Evolutionary conservation across 1,140 invertebrate species (phyloP).

Genomic region (Drosophila serrata): DNA sequence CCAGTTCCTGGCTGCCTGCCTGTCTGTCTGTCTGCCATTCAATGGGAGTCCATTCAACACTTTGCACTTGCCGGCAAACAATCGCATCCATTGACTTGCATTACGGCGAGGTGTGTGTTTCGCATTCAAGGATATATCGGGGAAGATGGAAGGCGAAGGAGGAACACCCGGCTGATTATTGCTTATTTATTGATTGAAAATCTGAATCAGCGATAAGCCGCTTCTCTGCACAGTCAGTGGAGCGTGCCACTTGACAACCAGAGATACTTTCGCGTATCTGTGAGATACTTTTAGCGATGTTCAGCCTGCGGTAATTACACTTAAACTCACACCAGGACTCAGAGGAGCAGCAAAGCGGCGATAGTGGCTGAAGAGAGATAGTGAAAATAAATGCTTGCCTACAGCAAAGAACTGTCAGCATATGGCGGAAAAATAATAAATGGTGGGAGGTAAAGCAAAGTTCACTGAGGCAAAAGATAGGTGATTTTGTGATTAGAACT

Average conservation of each 20-base stretch:
- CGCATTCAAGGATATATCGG: background rate
- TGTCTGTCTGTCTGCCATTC: conserved; percentile 25
- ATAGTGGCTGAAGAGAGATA: background rate
- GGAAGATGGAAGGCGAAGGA: background rate
- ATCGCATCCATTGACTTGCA: conserved; percentile 69
- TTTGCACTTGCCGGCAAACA: conserved; percentile 53
- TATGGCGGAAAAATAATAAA: conserved; percentile 4
- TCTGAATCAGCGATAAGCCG: conserved; percentile 46
- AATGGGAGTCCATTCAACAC: conserved; percentile 56
- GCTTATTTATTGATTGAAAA: conserved; percentile 57
- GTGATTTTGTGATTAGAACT: background rate
- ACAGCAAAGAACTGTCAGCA: conserved; percentile 6
- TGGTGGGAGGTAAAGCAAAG: background rate
- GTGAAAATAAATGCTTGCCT: conserved; percentile 5
- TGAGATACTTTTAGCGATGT: conserved; percentile 21
- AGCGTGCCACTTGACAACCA: conserved; percentile 41
- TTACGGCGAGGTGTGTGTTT: conserved; percentile 26
- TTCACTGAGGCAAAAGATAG: background rate
- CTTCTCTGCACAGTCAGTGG: conserved; percentile 29
- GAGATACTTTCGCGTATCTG: conserved; percentile 31
- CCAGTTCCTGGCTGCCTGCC: conserved; percentile 12
- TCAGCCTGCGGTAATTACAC: conserved; percentile 9
- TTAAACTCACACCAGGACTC: conserved; percentile 1
- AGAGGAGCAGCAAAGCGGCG: background rate
- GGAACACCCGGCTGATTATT: conserved; percentile 46